Evolutionary conservation across 2,888 invertebrate species (phyloP).

Genomic region (Lepidonotus clava): DNA sequence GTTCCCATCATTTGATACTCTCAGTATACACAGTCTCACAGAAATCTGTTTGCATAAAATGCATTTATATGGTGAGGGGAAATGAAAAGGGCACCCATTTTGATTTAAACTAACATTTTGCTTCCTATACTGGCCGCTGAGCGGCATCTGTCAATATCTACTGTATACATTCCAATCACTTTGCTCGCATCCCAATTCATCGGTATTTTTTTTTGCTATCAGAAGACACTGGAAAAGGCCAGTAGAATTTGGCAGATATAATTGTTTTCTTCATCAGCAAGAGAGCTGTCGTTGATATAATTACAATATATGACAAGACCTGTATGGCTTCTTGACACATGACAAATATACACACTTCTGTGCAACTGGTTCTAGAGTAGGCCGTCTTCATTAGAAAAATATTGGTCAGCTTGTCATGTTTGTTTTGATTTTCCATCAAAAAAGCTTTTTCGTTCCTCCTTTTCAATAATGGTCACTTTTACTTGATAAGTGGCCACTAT

Average conservation of each 20-base stretch:
- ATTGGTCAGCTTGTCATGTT: background rate
- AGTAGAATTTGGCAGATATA: slow-evolving; percentile 12
- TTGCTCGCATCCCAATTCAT: no score
- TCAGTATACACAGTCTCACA: no score
- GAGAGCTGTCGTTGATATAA: background rate
- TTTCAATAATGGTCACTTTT: background rate
- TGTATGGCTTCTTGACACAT: background rate
- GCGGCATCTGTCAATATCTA: no score
- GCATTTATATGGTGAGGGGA: no score
- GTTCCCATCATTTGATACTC: no score
- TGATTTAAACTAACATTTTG: no score
- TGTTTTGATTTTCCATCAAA: background rate
- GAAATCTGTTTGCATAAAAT: no score
- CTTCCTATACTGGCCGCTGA: no score
- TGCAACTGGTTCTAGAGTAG: background rate
- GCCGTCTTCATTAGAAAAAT: background rate
- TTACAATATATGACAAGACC: background rate
- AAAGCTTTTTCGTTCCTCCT: background rate
- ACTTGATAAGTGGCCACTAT: background rate
- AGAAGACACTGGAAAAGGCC: slow-evolving; percentile 11
- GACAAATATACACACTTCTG: background rate
- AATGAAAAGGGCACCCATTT: no score
- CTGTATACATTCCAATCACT: no score
- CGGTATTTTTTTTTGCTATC: background rate
- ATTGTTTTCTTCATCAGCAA: no score